Percentiles rank a stretch among this genome's conserved stretches.
Conservation (phyloP, 2,888 invertebrate species). For the Neoascia interrupta region DNA sequence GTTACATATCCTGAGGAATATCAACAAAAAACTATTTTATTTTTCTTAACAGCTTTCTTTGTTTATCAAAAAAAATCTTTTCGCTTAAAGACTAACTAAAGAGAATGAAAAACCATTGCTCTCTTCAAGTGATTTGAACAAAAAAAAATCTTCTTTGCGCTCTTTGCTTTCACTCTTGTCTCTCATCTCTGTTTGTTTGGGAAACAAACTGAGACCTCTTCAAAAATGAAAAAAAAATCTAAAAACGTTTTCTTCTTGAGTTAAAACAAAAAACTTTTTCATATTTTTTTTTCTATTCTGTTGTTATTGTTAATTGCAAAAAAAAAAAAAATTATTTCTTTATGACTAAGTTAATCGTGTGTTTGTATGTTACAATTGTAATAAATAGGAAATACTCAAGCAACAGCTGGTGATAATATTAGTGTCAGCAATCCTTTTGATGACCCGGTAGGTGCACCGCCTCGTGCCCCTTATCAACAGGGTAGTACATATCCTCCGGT, state of each 20-base stretch:
- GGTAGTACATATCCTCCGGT: conserved; percentile 80
- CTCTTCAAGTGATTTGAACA: no score
- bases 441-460: conserved; percentile 82
- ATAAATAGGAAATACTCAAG: conserved; percentile 75
- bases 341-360: conserved; percentile 64
- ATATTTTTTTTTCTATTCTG: conserved; percentile 15
- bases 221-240: no score
- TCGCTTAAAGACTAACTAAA: no score
- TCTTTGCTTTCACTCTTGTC: not conserved
- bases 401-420: conserved; percentile 85
- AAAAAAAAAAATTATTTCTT: no score
- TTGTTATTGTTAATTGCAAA: conserved; percentile 26
- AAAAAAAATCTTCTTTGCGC: no score
- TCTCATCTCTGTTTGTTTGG: not conserved
- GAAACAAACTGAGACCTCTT: no score
- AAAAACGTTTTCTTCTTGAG: not conserved
- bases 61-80: conserved; percentile 14
- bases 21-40: conserved; percentile 28
- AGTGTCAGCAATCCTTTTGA: conserved; percentile 93
- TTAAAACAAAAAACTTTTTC: not conserved
- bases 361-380: conserved; percentile 69
- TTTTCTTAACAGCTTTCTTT: conserved; percentile 29
- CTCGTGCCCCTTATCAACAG: conserved; percentile 76
- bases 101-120: no score
- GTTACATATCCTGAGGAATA: conserved; percentile 24